Evolutionary conservation across 2,888 invertebrate genomes (phyloP).

Genomic region (Drosophila paramelanica): DNA sequence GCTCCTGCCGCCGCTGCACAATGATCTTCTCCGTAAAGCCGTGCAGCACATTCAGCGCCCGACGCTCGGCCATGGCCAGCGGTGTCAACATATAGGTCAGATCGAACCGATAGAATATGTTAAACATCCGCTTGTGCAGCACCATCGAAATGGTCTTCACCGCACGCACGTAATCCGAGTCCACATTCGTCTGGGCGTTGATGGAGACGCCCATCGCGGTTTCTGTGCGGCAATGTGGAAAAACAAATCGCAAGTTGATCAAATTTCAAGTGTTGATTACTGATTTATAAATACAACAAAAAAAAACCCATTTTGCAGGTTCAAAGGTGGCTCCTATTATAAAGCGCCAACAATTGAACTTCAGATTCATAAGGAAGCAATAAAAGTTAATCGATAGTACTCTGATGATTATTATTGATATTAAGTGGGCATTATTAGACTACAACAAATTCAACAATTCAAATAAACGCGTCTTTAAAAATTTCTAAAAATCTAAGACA

Average conservation of each 20-base stretch:
- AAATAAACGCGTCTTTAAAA: no score
- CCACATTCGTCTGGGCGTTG: slow-evolving; percentile 89
- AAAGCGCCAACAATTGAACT: neutral
- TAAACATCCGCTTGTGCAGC: slow-evolving; percentile 84
- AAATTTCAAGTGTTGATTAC: neutral
- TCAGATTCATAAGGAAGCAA: no score
- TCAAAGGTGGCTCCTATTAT: neutral
- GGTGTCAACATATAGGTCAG: slow-evolving; percentile 86
- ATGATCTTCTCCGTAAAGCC: slow-evolving; percentile 87
- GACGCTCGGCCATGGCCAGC: slow-evolving; percentile 87
- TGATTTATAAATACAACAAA: slow-evolving; percentile 5
- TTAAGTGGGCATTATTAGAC: no score
- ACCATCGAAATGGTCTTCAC: slow-evolving; percentile 87
- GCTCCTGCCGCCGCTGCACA: slow-evolving; percentile 84
- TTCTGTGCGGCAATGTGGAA: slow-evolving; percentile 86
- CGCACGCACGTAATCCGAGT: slow-evolving; percentile 90
- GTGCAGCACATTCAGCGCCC: slow-evolving; percentile 86
- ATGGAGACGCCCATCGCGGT: slow-evolving; percentile 93
- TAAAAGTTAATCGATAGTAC: no score
- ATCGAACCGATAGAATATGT: slow-evolving; percentile 82
- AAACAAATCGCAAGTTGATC: neutral
- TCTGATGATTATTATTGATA: no score
- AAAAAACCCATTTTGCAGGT: neutral
- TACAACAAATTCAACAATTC: no score
- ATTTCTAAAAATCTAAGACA: no score